phyloP scores from a whole-genome alignment of 2,888 invertebrate species.

The Muscina levida region DNA sequence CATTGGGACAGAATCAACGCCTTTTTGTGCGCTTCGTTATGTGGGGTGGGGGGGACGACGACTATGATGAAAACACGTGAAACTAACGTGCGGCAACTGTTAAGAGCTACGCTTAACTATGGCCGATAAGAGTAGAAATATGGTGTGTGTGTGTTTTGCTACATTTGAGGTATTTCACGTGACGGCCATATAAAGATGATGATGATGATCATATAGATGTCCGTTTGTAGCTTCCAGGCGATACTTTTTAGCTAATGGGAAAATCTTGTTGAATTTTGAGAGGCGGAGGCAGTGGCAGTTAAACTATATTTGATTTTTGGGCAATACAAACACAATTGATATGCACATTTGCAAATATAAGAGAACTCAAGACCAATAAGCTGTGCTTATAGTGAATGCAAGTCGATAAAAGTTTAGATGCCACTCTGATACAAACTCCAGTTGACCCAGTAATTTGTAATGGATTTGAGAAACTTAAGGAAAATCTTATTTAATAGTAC shows the following conservation, averaged over 20 bases:
- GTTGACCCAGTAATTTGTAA: too few species aligned
- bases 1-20: conserved; percentile 7
- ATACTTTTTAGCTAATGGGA: conserved; percentile 57
- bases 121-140: conserved; percentile 50
- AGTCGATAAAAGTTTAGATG: too few species aligned
- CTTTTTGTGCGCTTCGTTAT: conserved; percentile 1
- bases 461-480: too few species aligned
- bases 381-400: too few species aligned
- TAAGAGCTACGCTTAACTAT: conserved; percentile 58
- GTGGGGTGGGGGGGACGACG: conserved; percentile 10
- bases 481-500: too few species aligned
- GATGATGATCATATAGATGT: conserved; percentile 49
- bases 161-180: conserved; percentile 26
- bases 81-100: conserved; percentile 54
- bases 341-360: conserved; percentile 9
- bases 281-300: conserved; percentile 60
- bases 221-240: not conserved
- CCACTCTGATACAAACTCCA: too few species aligned
- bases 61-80: conserved; percentile 44
- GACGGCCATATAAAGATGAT: conserved; percentile 18
- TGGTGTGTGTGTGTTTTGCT: conserved; percentile 37
- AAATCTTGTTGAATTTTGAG: conserved; percentile 60
- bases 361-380: too few species aligned
- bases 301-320: conserved; percentile 51
- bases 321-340: conserved; percentile 28